A percentile compares a stretch with the other conserved stretches of the same genome.
These are phyloP conservation scores for Agonopterix subpropinquella DNA, from an alignment of 2,888 invertebrate species.

Conservation along the genomic window DNA sequence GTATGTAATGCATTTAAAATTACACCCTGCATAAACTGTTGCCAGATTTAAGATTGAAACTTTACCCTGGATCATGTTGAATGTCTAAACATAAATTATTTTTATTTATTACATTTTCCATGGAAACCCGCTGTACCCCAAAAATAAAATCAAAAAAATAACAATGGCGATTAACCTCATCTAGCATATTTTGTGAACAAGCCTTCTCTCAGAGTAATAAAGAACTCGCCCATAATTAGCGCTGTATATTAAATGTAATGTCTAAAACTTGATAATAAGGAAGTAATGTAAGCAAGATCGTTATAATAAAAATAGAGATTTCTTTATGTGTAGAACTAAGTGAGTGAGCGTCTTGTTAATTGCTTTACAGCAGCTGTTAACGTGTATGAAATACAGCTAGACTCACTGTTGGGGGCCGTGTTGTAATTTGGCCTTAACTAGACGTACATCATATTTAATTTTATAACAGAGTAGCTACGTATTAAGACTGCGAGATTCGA, in stretches of 20 bases:
- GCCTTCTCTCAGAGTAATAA: constrained; percentile 49
- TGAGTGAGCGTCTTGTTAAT: constrained; percentile 56
- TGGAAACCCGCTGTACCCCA: constrained; percentile 26
- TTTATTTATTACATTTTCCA: too few species aligned
- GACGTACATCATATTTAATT: constrained; percentile 1
- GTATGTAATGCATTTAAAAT: too few species aligned
- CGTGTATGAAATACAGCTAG: constrained; percentile 45
- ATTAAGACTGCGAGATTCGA: neutral
- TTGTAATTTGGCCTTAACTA: constrained; percentile 26
- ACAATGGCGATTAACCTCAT: constrained; percentile 59
- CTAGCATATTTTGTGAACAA: constrained; percentile 51
- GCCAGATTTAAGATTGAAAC: too few species aligned
- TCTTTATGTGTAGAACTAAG: constrained; percentile 66
- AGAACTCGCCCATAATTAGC: constrained; percentile 65
- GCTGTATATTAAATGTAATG: constrained; percentile 66
- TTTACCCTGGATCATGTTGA: too few species aligned
- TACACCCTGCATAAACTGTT: too few species aligned
- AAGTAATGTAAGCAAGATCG: constrained; percentile 67
- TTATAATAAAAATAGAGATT: constrained; percentile 61
- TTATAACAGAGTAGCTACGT: neutral
- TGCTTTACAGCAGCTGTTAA: constrained; percentile 52
- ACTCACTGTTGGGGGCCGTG: constrained; percentile 32
- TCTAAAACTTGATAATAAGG: constrained; percentile 67
- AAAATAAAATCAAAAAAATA: constrained; percentile 32
- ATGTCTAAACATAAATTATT: too few species aligned